Evolutionary conservation across 2,113 vertebrate species (phyloP).

Genomic region (Rhinogobius similis): DNA sequence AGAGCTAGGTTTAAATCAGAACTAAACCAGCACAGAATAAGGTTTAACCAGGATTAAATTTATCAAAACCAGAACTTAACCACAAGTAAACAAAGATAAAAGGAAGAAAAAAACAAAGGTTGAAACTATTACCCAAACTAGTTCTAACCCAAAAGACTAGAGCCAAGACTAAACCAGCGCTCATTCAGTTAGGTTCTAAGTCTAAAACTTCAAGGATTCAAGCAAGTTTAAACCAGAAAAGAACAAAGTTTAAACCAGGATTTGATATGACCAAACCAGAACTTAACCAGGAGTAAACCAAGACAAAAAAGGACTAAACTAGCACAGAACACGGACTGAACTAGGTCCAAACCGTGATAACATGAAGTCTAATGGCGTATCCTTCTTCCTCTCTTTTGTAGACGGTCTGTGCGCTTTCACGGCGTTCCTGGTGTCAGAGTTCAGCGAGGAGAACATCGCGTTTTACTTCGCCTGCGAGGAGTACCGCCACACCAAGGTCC

Average conservation of each 20-base stretch:
- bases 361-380: not conserved
- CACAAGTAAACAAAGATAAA: no score
- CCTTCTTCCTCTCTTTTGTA: conserved; percentile 52
- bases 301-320: not conserved
- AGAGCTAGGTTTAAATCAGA: not conserved
- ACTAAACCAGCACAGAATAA: not conserved
- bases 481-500: conserved; percentile 83
- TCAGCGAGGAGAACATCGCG: conserved; percentile 95
- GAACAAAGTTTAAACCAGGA: no score
- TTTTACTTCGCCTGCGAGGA: conserved; percentile 97
- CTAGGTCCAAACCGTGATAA: not conserved
- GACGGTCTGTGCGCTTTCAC: conserved; percentile 90
- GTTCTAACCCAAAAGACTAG: no score
- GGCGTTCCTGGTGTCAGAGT: conserved; percentile 90
- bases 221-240: not conserved
- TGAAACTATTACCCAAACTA: no score
- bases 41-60: not conserved
- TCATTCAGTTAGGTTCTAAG: no score
- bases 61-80: no score
- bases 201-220: no score
- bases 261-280: no score
- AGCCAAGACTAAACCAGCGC: not conserved
- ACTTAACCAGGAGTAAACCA: not conserved
- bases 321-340: not conserved
- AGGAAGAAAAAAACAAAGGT: no score